phyloP scores from a whole-genome alignment of 1,140 invertebrate genomes.

The Platyura marginata region DNA sequence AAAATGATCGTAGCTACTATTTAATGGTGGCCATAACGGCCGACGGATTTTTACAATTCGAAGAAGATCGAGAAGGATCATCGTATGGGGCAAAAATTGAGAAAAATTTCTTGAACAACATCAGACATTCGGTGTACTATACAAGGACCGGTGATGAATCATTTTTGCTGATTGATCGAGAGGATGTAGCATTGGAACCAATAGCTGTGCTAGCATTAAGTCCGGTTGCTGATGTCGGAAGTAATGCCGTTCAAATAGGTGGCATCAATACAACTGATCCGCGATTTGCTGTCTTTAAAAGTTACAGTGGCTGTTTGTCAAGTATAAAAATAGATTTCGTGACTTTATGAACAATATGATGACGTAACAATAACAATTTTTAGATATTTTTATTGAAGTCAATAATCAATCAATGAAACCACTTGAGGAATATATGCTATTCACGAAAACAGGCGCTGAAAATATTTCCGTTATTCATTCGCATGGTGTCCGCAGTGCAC shows the following conservation, averaged over 20 bases:
- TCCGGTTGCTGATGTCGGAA: slow-evolving; percentile 39
- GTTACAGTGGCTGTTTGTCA: slow-evolving; percentile 74
- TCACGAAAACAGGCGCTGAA: slow-evolving; percentile 59
- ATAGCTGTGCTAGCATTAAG: slow-evolving; percentile 43
- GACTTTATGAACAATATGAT: not conserved
- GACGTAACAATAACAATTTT: too few relatives aligned
- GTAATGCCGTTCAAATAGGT: slow-evolving; percentile 69
- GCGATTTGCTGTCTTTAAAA: slow-evolving; percentile 58
- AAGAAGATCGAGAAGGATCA: slow-evolving; percentile 56
- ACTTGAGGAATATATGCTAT: slow-evolving; percentile 74
- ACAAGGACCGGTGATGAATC: slow-evolving; percentile 49
- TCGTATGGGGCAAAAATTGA: slow-evolving; percentile 51
- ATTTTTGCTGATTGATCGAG: slow-evolving; percentile 53
- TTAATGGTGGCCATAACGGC: slow-evolving; percentile 59
- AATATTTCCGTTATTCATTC: slow-evolving; percentile 64
- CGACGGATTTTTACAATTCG: slow-evolving; percentile 64
- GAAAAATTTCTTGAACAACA: slow-evolving; percentile 59
- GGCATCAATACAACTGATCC: slow-evolving; percentile 66
- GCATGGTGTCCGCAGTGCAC: slow-evolving; percentile 62
- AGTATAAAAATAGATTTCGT: slow-evolving; percentile 37
- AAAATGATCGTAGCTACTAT: slow-evolving; percentile 67
- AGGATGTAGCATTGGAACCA: slow-evolving; percentile 44
- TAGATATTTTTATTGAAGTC: slow-evolving; percentile 65
- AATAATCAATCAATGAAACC: slow-evolving; percentile 65
- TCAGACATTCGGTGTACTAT: slow-evolving; percentile 72